Conservation (phyloP, 2,797 vertebrate species). For the Knipowitschia caucasica region DNA sequence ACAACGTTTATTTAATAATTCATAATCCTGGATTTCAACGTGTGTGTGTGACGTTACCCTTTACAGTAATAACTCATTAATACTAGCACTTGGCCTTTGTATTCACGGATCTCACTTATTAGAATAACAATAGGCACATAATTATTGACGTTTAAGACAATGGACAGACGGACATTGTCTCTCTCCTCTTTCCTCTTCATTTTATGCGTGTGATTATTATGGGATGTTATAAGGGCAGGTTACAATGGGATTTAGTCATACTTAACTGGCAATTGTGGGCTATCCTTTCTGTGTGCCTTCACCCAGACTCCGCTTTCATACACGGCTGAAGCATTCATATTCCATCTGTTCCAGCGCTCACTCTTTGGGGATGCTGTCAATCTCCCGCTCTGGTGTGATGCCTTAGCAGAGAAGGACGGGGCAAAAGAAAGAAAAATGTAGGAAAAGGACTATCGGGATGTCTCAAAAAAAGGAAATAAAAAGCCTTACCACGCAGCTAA, state of each 20-base stretch:
- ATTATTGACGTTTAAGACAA: constrained; percentile 20
- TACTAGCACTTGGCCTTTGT: background rate
- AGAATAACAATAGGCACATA: background rate
- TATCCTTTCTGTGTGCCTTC: constrained; percentile 67
- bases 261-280: constrained; percentile 69
- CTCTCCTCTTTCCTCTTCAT: constrained; percentile 34
- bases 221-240: constrained; percentile 8
- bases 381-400: constrained; percentile 91
- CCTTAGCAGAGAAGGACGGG: constrained; percentile 63
- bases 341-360: constrained; percentile 96
- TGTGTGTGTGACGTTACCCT: background rate
- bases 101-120: background rate
- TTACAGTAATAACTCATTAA: constrained; percentile 1
- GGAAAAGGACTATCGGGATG: constrained; percentile 7
- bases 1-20: background rate
- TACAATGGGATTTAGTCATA: constrained; percentile 69
- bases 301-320: constrained; percentile 87
- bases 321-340: constrained; percentile 95
- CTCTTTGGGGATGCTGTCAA: constrained; percentile 97
- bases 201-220: constrained; percentile 14
- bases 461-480: constrained; percentile 69
- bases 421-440: constrained; percentile 67
- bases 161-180: constrained; percentile 11
- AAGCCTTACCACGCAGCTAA: no score
- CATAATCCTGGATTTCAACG: background rate